A percentile compares a stretch with the other conserved stretches of the same genome.
Conservation (phyloP, 1,140 invertebrate genomes). For the Thereuonema tuberculata region DNA sequence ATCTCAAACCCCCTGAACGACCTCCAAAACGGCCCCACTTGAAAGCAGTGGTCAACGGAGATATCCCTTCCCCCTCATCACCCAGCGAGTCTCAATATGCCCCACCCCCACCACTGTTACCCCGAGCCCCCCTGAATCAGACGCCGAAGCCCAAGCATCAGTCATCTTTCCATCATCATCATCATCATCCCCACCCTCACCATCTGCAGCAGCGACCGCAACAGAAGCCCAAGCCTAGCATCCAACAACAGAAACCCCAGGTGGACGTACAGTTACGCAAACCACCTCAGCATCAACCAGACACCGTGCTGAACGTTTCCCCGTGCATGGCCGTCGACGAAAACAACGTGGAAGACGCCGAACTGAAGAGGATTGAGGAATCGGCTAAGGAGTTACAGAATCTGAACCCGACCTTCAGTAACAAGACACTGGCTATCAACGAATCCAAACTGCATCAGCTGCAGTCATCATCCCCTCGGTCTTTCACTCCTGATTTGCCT, state of each 20-base stretch:
- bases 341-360: slow-evolving; percentile 32
- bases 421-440: not conserved
- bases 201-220: no score
- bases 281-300: slow-evolving; percentile 9
- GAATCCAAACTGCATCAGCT: slow-evolving; percentile 5
- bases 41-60: no score
- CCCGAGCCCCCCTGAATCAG: slow-evolving; percentile 14
- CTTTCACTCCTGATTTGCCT: slow-evolving; percentile 48
- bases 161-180: no score
- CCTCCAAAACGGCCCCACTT: slow-evolving; percentile 58
- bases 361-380: slow-evolving; percentile 28
- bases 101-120: slow-evolving; percentile 17
- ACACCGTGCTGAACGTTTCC: slow-evolving; percentile 9
- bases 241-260: no score
- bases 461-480: slow-evolving; percentile 14
- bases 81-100: no score
- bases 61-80: slow-evolving; percentile 7
- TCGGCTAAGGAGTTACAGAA: slow-evolving; percentile 17
- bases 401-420: not conserved
- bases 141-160: no score
- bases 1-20: slow-evolving; percentile 49
- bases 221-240: no score
- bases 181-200: no score
- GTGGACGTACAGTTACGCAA: no score
- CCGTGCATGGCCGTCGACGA: slow-evolving; percentile 14